Evolutionary conservation across 2,113 vertebrate genomes (phyloP).

Genomic region (Lagopus muta): DNA sequence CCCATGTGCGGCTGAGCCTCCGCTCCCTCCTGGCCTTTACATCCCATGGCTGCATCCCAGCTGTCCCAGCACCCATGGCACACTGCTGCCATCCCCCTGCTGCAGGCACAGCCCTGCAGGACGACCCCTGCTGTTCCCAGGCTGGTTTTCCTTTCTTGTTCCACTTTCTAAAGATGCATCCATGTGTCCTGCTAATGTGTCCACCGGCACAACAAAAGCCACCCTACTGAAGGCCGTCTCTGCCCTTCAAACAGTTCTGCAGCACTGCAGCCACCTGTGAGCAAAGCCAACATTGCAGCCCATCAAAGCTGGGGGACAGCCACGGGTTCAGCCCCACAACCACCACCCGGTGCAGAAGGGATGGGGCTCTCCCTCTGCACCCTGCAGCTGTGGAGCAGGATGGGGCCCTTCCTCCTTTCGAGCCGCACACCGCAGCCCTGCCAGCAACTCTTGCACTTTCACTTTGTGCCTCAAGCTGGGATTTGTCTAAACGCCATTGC

Average conservation of each 20-base stretch:
- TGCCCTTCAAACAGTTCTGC: neutral
- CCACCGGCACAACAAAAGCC: neutral
- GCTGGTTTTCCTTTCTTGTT: neutral
- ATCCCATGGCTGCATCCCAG: neutral
- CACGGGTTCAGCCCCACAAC: neutral
- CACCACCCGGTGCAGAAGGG: rapidly evolving
- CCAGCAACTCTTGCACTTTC: neutral
- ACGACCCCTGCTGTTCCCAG: neutral
- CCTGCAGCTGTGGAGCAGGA: neutral
- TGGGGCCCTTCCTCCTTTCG: neutral
- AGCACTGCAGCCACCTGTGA: neutral
- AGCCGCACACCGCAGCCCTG: neutral
- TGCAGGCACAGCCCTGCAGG: neutral
- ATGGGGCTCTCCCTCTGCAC: neutral
- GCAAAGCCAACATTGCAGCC: rapidly evolving
- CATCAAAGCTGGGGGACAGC: neutral
- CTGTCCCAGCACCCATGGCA: neutral
- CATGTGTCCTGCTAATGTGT: neutral
- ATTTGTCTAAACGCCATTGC: neutral
- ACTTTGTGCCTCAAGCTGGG: conserved; percentile 5
- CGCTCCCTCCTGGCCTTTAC: neutral
- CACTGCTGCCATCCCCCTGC: neutral
- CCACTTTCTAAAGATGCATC: neutral
- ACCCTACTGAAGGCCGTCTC: neutral
- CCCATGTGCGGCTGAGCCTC: rapidly evolving